phyloP scores from a whole-genome alignment of 2,113 vertebrate genomes.

The Helogale parvula region DNA sequence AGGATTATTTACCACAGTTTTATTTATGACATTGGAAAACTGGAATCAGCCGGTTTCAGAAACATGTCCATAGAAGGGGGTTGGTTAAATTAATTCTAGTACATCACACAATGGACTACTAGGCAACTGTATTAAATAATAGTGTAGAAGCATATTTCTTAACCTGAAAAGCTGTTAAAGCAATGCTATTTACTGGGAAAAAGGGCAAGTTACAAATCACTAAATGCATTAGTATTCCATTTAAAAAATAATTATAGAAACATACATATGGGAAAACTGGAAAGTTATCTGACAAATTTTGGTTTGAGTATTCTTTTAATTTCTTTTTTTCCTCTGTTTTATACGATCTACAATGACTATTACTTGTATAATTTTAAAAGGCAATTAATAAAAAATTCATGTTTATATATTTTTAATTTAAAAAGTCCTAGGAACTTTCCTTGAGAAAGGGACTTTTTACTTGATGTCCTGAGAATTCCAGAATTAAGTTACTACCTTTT shows the following conservation, averaged over 20 bases:
- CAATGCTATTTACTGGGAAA: neutral
- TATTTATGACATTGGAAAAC: constrained; percentile 41
- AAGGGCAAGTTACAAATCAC: neutral
- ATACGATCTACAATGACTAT: neutral
- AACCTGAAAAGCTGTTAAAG: constrained; percentile 8
- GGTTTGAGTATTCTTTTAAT: neutral
- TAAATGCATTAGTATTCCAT: neutral
- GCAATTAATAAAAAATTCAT: constrained; percentile 34
- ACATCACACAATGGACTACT: neutral
- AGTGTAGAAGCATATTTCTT: constrained; percentile 6
- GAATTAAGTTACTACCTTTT: constrained; percentile 1
- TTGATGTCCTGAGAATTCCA: constrained; percentile 18
- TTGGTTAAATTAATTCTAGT: constrained; percentile 47
- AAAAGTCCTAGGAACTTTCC: neutral
- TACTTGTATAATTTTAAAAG: constrained; percentile 9
- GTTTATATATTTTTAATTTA: neutral
- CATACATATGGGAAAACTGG: neutral
- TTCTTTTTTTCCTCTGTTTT: constrained; percentile 49
- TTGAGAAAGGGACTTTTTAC: constrained; percentile 34
- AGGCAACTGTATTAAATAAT: constrained; percentile 30
- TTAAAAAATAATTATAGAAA: constrained; percentile 15
- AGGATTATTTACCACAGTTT: constrained; percentile 14
- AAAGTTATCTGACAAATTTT: constrained; percentile 6
- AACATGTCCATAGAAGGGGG: neutral
- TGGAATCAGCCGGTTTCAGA: neutral